Percentiles rank a stretch among this genome's conserved stretches.
These are phyloP conservation scores for Tapirus terrestris DNA, from an alignment of 2,113 vertebrate species.

Conservation along the genomic window DNA sequence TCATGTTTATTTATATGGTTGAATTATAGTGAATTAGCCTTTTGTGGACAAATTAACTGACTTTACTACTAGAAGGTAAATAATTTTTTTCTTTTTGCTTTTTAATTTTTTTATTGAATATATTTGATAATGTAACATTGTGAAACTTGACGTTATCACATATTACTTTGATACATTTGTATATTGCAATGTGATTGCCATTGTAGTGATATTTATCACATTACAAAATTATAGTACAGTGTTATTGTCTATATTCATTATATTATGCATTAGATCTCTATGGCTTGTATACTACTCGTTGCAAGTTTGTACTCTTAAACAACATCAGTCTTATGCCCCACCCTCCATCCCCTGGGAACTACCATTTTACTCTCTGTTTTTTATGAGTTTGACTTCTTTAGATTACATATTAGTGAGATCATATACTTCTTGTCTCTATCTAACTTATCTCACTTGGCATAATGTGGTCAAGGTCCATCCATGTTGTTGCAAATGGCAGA, in stretches of 20 bases:
- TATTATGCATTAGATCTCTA: neutral
- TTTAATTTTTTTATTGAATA: neutral
- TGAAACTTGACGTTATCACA: too few species aligned
- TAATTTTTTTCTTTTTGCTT: neutral
- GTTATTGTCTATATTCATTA: neutral
- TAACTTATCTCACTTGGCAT: neutral
- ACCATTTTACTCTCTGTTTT: conserved; percentile 6
- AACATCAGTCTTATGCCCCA: neutral
- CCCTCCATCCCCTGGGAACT: neutral
- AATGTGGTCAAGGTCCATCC: neutral
- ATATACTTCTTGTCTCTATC: neutral
- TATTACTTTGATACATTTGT: neutral
- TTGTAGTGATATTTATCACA: neutral
- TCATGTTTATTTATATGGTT: conserved; percentile 1
- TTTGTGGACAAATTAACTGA: neutral
- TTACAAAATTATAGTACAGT: neutral
- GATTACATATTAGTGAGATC: neutral
- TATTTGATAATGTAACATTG: neutral
- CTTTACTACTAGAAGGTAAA: neutral
- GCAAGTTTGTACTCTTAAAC: neutral
- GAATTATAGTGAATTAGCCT: conserved; percentile 24
- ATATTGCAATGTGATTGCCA: neutral
- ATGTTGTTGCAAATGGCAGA: neutral
- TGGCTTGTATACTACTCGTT: neutral
- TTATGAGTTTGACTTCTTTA: neutral